phyloP scores from a whole-genome alignment of 1,140 invertebrate species.

The Parapsyche elsis region DNA sequence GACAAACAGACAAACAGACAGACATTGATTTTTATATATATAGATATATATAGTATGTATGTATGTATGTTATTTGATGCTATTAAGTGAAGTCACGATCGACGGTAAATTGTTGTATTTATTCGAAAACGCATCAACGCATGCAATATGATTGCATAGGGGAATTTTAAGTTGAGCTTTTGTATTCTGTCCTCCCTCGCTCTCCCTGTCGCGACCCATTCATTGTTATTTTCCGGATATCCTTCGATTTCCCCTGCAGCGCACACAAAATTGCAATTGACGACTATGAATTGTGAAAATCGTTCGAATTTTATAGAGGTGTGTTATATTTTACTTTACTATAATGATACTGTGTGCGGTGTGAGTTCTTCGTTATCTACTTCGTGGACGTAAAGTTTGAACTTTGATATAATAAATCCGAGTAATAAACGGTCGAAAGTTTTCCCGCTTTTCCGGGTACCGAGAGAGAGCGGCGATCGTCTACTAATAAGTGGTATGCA shows the following conservation, averaged over 20 bases:
- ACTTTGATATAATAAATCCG: constrained; percentile 48
- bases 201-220: neutral
- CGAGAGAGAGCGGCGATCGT: constrained; percentile 14
- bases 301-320: too few species aligned
- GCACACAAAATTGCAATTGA: too few species aligned
- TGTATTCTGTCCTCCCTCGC: neutral
- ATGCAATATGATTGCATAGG: neutral
- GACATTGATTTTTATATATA: too few species aligned
- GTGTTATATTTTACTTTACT: too few species aligned
- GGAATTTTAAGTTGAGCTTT: constrained; percentile 5
- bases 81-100: neutral
- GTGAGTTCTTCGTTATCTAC: constrained; percentile 34
- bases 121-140: neutral
- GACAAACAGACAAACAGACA: too few species aligned
- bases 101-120: neutral
- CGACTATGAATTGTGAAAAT: too few species aligned
- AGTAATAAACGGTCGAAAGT: constrained; percentile 46
- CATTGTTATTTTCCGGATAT: constrained; percentile 3
- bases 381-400: constrained; percentile 37
- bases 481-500: constrained; percentile 33
- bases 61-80: too few species aligned
- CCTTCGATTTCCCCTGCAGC: neutral
- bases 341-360: neutral
- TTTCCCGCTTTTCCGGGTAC: constrained; percentile 28
- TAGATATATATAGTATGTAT: too few species aligned